phyloP scores from a whole-genome alignment of 2,797 vertebrate species.

The Urocyon cinereoargenteus region DNA sequence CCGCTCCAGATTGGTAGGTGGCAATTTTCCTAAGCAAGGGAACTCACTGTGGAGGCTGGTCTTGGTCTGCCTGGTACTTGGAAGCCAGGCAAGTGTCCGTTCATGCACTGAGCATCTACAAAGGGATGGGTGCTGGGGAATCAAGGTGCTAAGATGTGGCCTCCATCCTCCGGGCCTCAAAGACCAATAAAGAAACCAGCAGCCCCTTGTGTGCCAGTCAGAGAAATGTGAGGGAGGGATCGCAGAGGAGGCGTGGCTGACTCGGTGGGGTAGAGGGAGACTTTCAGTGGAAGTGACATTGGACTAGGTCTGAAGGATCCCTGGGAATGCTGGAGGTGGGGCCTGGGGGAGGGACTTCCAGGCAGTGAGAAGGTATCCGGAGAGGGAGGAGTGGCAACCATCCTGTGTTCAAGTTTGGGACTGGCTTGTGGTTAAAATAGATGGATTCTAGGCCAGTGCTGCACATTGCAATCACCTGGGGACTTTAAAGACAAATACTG shows the following conservation, averaged over 20 bases:
- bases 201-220: background rate
- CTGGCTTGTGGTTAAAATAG: background rate
- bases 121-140: no score
- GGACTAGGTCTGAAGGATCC: background rate
- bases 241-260: background rate
- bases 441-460: background rate
- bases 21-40: background rate
- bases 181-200: background rate
- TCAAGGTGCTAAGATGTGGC: background rate
- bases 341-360: background rate
- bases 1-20: background rate
- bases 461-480: background rate
- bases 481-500: no score
- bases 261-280: background rate
- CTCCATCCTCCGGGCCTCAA: background rate
- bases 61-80: background rate
- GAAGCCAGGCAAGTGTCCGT: background rate
- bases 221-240: rapidly evolving
- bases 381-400: background rate
- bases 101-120: background rate
- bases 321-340: background rate
- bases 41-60: background rate
- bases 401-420: background rate
- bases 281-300: background rate
- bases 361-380: background rate